Evolutionary conservation across 2,888 invertebrate genomes (phyloP), one percentile per base, ranked within the genome.

Genomic region (Hemistola chrysoprasaria): DNA sequence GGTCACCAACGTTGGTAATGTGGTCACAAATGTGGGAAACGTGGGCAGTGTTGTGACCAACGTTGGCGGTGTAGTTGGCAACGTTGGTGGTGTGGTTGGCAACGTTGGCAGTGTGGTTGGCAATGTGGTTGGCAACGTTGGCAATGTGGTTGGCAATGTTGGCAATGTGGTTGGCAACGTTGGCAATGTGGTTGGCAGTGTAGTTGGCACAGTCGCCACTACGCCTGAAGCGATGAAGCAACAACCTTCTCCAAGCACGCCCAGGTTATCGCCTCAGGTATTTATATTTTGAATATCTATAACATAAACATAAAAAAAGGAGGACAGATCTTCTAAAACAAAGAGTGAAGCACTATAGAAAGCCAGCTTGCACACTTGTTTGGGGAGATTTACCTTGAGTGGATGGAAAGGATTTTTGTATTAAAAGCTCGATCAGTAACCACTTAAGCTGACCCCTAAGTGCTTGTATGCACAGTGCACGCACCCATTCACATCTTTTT

Each of bases 261-360:
- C 85, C 10, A 63, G 85, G 9, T 62, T 82, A 22, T 85, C 87
- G 8, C 86, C 87, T 24, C 87, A 88, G 71, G 87, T 86, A 58
- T 45, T n/a, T n/a, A n/a, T n/a, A n/a, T n/a, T n/a, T n/a, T n/a
- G n/a, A n/a, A n/a, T n/a, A n/a, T n/a, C n/a, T n/a, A n/a, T n/a
- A n/a, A n/a, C n/a, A n/a, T n/a, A n/a, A n/a, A n/a, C n/a, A n/a
- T n/a, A n/a, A n/a, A n/a, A n/a, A n/a, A n/a, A n/a, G n/a, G n/a
- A n/a, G n/a, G n/a, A n/a, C n/a, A n/a, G n/a, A n/a, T n/a, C n/a
- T n/a, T n/a, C n/a, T n/a, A n/a, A n/a, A n/a, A n/a, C n/a, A n/a
- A n/a, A n/a, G n/a, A n/a, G n/a, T n/a, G n/a, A n/a, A n/a, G n/a
- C n/a, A n/a, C n/a, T n/a, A n/a, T n/a, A n/a, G n/a, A n/a, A n/a